Percentiles rank a stretch among this genome's conserved stretches.
These are phyloP conservation scores for Troides helena DNA, from an alignment of 2,888 invertebrate genomes.

Conservation along the genomic window DNA sequence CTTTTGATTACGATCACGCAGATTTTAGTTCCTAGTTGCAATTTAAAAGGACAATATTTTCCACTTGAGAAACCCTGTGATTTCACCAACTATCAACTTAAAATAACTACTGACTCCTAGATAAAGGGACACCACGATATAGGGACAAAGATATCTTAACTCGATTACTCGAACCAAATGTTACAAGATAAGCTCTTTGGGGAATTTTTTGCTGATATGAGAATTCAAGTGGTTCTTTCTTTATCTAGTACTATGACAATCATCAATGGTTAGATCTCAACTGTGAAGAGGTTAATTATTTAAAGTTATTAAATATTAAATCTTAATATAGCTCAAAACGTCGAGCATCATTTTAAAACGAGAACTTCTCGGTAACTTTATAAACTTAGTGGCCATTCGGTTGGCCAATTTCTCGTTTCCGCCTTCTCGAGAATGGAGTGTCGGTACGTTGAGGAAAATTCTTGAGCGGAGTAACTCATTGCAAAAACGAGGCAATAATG, in stretches of 20 bases:
- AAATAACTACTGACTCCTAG: too few species aligned
- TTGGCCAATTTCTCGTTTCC: slow-evolving; percentile 35
- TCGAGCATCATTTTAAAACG: slow-evolving; percentile 20
- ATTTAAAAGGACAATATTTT: too few species aligned
- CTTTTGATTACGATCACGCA: not conserved
- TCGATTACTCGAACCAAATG: not conserved
- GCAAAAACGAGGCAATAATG: slow-evolving; percentile 10
- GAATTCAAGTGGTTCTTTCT: not conserved
- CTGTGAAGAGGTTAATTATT: not conserved
- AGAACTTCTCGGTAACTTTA: slow-evolving; percentile 15
- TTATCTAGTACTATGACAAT: not conserved
- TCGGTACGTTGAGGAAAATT: slow-evolving; percentile 12
- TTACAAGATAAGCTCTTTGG: not conserved
- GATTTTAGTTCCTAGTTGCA: not conserved
- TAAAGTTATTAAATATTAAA: not conserved
- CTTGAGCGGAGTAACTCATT: slow-evolving; percentile 21
- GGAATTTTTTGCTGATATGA: not conserved
- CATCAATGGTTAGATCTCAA: not conserved
- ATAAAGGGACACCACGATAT: not conserved
- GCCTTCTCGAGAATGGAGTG: slow-evolving; percentile 36
- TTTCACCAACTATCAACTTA: too few species aligned
- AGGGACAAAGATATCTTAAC: not conserved
- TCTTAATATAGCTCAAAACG: not conserved
- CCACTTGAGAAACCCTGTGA: too few species aligned
- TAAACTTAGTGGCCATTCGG: slow-evolving; percentile 28